phyloP scores from a whole-genome alignment of 2,888 invertebrate species.

The Cecidostiba fungosa region DNA sequence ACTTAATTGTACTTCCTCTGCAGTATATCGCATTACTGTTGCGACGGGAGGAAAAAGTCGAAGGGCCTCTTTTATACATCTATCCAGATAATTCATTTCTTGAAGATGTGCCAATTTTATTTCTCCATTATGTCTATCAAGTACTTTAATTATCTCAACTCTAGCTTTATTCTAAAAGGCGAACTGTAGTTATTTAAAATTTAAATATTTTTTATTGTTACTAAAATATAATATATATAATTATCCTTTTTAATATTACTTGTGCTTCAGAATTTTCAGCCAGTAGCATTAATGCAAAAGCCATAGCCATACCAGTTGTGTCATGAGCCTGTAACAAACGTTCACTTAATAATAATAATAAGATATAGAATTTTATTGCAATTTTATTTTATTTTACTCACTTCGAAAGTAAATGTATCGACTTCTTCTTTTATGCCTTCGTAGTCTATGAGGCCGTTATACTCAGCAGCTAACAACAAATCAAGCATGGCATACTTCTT shows the following conservation, averaged over 20 bases:
- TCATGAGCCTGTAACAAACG: constrained; percentile 82
- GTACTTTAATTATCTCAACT: constrained; percentile 76
- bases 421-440: constrained; percentile 75
- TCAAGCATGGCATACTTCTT: constrained; percentile 74
- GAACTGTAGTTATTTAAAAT: background rate
- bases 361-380: constrained; percentile 83
- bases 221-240: background rate
- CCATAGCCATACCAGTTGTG: constrained; percentile 82
- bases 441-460: constrained; percentile 69
- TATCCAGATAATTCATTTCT: constrained; percentile 86
- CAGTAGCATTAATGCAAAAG: constrained; percentile 80
- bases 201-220: background rate
- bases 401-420: constrained; percentile 73
- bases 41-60: constrained; percentile 85
- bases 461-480: constrained; percentile 70
- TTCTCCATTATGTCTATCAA: constrained; percentile 81
- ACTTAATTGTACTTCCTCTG: constrained; percentile 36
- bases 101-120: constrained; percentile 82
- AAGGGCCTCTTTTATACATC: constrained; percentile 86
- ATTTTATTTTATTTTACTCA: constrained; percentile 76
- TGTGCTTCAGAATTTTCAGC: constrained; percentile 80
- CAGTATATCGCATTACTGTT: constrained; percentile 9
- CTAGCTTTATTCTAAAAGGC: constrained; percentile 65
- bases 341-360: constrained; percentile 71
- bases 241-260: constrained; percentile 59